phyloP scores from a whole-genome alignment of 1,140 invertebrate genomes.

The Bombus breviceps region DNA sequence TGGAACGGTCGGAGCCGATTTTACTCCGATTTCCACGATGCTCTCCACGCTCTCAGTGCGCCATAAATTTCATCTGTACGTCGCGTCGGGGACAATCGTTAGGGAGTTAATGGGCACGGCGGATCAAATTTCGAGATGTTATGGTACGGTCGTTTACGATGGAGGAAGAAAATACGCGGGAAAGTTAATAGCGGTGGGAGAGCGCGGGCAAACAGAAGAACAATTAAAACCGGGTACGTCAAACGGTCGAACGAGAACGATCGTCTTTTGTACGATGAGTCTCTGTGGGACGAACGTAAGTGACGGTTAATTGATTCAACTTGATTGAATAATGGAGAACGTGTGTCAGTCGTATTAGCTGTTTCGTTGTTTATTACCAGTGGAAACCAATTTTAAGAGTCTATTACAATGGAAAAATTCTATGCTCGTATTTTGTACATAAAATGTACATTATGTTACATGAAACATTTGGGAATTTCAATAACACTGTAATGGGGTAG shows the following conservation, averaged over 20 bases:
- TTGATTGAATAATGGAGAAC: background rate
- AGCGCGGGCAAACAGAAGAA: background rate
- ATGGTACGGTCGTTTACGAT: background rate
- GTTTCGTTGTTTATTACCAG: background rate
- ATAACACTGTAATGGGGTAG: too few relatives aligned
- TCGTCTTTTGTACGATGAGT: background rate
- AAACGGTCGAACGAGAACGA: constrained; percentile 1
- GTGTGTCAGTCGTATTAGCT: background rate
- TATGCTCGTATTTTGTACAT: background rate
- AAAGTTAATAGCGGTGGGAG: background rate
- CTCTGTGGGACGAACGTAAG: background rate
- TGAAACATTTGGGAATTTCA: too few relatives aligned
- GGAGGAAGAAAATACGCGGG: background rate
- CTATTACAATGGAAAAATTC: background rate
- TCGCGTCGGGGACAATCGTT: constrained; percentile 43
- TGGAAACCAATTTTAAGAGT: background rate
- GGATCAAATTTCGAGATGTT: constrained; percentile 47
- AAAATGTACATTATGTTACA: background rate
- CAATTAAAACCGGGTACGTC: constrained; percentile 1
- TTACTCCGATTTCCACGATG: constrained; percentile 1
- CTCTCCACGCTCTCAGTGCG: too few relatives aligned
- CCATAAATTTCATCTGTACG: constrained; percentile 44
- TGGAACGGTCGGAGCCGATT: background rate
- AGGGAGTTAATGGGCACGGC: constrained; percentile 31
- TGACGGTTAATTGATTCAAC: constrained; percentile 3